Evolutionary conservation across 2,888 invertebrate species (phyloP), one percentile per base, ranked within the genome.

Genomic region (Pecten maximus): DNA sequence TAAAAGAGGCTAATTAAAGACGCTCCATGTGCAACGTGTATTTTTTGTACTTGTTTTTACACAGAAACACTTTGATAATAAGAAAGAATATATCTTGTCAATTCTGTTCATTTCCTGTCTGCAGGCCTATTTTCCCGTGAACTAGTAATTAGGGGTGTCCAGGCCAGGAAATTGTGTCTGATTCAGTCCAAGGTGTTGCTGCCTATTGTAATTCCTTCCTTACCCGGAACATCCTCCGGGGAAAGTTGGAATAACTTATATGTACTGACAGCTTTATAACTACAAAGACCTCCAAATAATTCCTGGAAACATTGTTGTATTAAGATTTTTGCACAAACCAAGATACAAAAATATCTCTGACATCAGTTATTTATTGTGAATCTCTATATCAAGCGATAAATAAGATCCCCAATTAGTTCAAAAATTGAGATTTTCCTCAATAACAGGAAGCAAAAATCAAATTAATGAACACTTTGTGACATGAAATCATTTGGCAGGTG

Each of bases 111-210:
- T 74, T 74, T 74, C 74, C 74, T 74, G 74, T 74, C 28, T 74
- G 28, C 8, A 10, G 74, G 74, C 74, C 28, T 74, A 28, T 28
- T 74, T 35, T 0, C 74, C 74, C 35, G 74, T 74, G 28, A 74
- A 74, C 74, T 74, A 35, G 74, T 74, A 74, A 74, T 74, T 74
- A 74, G 74, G 16, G 74, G 74, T 74, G 74, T 74, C 74, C 74
- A 35, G 74, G 12, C 0, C 74, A 35, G 74, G 74, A 74, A 74
- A 74, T 74, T 74, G 16, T 74, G 74, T 74, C 74, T 74, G 35
- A 19, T 35, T 35, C 74, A 35, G 74, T 35, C 74, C 35, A 28
- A 74, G 35, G 74, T 74, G 28, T 74, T 6, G 74, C 35, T 74
- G 2, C 74, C 74, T 28, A 74, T 74, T 74, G 35, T 10, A 28